Conservation (phyloP, 92 coral and sea anemone genomes). For the Desmophyllum pertusum region DNA sequence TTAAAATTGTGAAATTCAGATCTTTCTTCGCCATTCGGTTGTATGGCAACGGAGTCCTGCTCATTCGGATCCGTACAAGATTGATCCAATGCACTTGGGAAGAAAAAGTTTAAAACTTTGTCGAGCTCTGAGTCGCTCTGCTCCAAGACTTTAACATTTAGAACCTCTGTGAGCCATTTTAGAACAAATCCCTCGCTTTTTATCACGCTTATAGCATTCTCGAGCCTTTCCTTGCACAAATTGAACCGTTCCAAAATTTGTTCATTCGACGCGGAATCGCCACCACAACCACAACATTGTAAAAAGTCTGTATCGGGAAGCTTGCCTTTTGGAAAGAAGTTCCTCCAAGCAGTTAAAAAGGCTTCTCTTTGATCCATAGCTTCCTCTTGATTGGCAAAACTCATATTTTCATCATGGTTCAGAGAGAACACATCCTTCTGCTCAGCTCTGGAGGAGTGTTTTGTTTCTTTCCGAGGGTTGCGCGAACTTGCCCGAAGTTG, state of each 20-base stretch:
- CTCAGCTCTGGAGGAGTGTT: not conserved
- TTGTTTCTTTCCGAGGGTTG: slow-evolving; percentile 17
- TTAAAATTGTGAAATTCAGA: not conserved
- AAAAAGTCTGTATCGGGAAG: slow-evolving; percentile 69
- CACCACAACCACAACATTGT: slow-evolving; percentile 43
- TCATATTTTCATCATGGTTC: not conserved
- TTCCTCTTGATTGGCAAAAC: slow-evolving; percentile 7
- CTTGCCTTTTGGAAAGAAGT: slow-evolving; percentile 53
- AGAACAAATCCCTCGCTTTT: slow-evolving; percentile 79
- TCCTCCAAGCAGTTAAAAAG: slow-evolving; percentile 71
- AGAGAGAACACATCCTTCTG: not conserved
- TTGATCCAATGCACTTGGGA: slow-evolving; percentile 41
- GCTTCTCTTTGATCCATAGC: slow-evolving; percentile 68
- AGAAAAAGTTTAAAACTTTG: slow-evolving; percentile 58
- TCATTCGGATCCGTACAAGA: not conserved
- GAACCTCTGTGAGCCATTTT: slow-evolving; percentile 73
- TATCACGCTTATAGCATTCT: slow-evolving; percentile 56
- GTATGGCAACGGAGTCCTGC: slow-evolving; percentile 21
- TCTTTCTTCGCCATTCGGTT: not conserved
- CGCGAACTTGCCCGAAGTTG: slow-evolving; percentile 9
- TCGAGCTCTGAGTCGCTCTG: slow-evolving; percentile 57
- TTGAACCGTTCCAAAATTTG: slow-evolving; percentile 55
- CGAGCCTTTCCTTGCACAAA: slow-evolving; percentile 63
- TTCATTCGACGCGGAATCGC: slow-evolving; percentile 36
- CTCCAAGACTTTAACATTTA: slow-evolving; percentile 40